Conservation (phyloP, 2,888 invertebrate species). For the Agriotes lineatus region DNA sequence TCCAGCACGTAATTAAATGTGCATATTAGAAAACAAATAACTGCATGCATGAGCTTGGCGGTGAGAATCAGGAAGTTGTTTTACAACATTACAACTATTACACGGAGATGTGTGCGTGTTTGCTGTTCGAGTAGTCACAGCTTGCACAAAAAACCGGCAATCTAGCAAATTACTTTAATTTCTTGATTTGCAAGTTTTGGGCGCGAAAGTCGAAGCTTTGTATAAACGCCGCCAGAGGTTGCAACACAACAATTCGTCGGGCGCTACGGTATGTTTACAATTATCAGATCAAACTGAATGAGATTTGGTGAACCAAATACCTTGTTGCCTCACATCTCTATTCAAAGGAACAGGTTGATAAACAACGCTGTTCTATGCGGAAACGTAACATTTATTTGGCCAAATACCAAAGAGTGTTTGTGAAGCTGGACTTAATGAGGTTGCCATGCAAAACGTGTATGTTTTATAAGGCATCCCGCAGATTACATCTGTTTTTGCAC, state of each 20-base stretch:
- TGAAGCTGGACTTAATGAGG: slow-evolving; percentile 13
- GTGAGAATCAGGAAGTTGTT: slow-evolving; percentile 19
- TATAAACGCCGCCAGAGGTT: too few species aligned
- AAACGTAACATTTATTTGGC: slow-evolving; percentile 29
- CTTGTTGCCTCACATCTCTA: slow-evolving; percentile 2
- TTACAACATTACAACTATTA: not conserved
- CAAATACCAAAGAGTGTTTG: slow-evolving; percentile 29
- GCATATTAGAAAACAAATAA: slow-evolving; percentile 9
- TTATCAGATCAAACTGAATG: slow-evolving; percentile 4
- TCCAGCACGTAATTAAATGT: slow-evolving; percentile 20
- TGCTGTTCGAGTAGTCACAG: not conserved
- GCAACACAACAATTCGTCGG: too few species aligned
- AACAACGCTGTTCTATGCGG: slow-evolving; percentile 19
- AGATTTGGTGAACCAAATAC: not conserved
- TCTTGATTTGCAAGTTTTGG: too few species aligned
- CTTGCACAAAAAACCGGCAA: not conserved
- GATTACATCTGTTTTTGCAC: slow-evolving; percentile 18
- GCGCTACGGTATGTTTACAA: not conserved
- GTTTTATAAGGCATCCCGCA: slow-evolving; percentile 5
- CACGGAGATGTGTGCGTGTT: not conserved
- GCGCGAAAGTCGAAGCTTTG: too few species aligned
- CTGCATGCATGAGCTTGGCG: not conserved
- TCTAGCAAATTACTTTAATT: too few species aligned
- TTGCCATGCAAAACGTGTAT: slow-evolving; percentile 14
- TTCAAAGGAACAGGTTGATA: slow-evolving; percentile 1